Evolutionary conservation across 2,797 vertebrate genomes (phyloP), one percentile per base, ranked within the genome.

Genomic region (Mallotus villosus): DNA sequence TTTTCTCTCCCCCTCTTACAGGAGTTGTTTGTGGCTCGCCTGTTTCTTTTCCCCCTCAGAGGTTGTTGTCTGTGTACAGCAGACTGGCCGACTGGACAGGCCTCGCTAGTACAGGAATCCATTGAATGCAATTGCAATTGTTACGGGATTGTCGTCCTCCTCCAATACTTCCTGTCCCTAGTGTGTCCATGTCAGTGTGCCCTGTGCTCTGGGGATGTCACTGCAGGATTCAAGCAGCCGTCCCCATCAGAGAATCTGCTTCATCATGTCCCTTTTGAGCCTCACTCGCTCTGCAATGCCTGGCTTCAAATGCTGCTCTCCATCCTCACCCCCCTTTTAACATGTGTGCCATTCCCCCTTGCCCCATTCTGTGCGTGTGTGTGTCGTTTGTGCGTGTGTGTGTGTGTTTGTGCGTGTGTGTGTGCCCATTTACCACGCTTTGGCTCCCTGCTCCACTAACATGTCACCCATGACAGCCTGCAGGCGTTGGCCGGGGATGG

Each of bases 401-500:
- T 82, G 57, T 63, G 21, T 53, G 24, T n/a, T n/a, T 73, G 51
- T 46, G 21, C 8, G 8, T 24, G 14, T 32, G 57, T 25, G 59
- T 63, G 41, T 55, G 73, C 41, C 27, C 61, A 59, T 34, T 32
- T 5, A n/a, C 55, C 16, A 73, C 82, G 83, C 80, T 85, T 78
- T 81, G 77, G 79, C 84, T 87, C 86, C 88, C 87, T 87, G 63
- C 81, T 82, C 90, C 90, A 89, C 91, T 92, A 92, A 92, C 91
- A 92, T 93, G 87, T 93, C 90, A 85, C 86, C 83, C 91, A 90
- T 83, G 63, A 85, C 87, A 88, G 82, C 81, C 85, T 88, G 87
- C 85, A 89, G 87, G 82, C 91, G 90, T 87, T 92, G 92, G 88
- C 85, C 87, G 74, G 87, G 89, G 84, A 91, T 90, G 89, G 83